Base-by-base conservation (phyloP, 1,140 invertebrate genomes). In the Psix sp. region DNA sequence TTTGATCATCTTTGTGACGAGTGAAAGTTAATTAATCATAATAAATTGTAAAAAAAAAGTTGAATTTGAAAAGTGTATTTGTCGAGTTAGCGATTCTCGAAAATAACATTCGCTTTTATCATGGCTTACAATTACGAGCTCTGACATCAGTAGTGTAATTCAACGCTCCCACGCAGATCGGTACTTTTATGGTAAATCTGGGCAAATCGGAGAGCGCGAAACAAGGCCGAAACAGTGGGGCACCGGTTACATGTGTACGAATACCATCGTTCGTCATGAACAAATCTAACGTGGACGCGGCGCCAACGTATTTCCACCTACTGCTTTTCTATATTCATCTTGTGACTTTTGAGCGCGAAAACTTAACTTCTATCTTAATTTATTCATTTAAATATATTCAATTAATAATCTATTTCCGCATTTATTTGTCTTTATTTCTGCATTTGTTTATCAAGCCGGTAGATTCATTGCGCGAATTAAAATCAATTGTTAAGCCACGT, bases 311-410 rank as follows among this genome's bases (percentile, higher is more conserved):
- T 63, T 70, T 59, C 42, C 72, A 68, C 62, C 77, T 68, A 72
- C 76, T 46, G 26, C 21, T 51, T 63, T 31, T 59, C 20, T 43
- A 73, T 79, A 79, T 79, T 77, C 75, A 80, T 80, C 73, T 67
- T 72, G 42, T 54, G 70, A 70, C 33, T 59, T 52, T 36, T 46
- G 6, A 43, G 38, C 45, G 49, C 52, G 45, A 57, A 57, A 52
- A 56, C 36, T 62, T 13, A 72, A 48, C 0, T 24, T 20, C 1
- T 31, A 24, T 40, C 21, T 40, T 36, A 31, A 57, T 31, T 36
- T 49, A 48, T 35, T 67, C 1, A 11, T 35, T 14, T 35, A 5
- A n/a, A 13, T 35, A 11, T 5, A 35, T 35, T 35, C 13, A 10
- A 10, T 35, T 11, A 6, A 13, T 13, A n/a, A n/a, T 35, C 33